Conservation (phyloP, 2,888 invertebrate genomes). For the Polyommatus icarus region DNA sequence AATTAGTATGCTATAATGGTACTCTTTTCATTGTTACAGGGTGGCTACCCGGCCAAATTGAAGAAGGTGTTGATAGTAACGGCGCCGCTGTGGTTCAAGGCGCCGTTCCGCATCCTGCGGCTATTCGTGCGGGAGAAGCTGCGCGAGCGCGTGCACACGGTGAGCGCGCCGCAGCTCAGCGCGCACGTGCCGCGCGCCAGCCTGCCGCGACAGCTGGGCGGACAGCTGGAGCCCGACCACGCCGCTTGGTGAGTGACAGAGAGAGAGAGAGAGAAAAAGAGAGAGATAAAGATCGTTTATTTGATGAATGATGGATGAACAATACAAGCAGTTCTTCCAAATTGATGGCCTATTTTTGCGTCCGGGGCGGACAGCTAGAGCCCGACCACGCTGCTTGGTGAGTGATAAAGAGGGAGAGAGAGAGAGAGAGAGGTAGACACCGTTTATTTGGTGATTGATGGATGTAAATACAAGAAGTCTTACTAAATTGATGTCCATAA, state of each 20-base stretch:
- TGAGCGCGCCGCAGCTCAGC: constrained; percentile 93
- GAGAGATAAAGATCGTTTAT: no score
- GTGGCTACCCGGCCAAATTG: constrained; percentile 97
- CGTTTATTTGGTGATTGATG: no score
- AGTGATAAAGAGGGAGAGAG: no score
- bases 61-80: constrained; percentile 98
- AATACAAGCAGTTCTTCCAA: no score
- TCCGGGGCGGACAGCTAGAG: constrained; percentile 88
- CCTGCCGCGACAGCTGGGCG: constrained; percentile 94
- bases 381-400: constrained; percentile 96
- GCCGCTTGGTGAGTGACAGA: constrained; percentile 86
- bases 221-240: constrained; percentile 92
- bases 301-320: no score
- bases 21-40: constrained; percentile 80
- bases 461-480: no score
- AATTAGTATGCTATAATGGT: neutral
- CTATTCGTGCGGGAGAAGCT: constrained; percentile 97
- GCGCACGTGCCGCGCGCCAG: constrained; percentile 94
- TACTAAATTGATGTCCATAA: no score
- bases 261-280: no score
- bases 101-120: constrained; percentile 96
- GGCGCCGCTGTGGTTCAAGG: constrained; percentile 98
- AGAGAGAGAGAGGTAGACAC: no score
- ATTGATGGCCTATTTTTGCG: no score
- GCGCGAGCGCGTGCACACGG: constrained; percentile 96